Base-by-base conservation (phyloP, 2,113 vertebrate genomes). In the Crotalus viridis region DNA sequence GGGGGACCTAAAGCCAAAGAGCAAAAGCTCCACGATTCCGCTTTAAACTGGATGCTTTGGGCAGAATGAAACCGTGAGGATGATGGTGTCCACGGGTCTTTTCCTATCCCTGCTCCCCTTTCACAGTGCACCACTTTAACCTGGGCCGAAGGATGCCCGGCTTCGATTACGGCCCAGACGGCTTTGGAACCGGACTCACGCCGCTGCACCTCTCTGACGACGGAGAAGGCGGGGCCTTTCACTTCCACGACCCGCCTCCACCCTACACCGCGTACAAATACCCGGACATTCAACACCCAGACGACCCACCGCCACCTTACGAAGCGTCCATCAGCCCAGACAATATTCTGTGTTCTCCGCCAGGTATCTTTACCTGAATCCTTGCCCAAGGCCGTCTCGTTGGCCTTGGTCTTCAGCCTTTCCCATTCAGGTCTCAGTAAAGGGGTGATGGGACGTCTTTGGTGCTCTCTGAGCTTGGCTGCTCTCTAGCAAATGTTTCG, bases 241-340 rank as follows among this genome's bases (percentile, higher is more conserved):
- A 99, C 93, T 99, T 99, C 97, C 99, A 99, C 0, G 99, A 99
- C 96, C 99, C 99, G 0, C 99, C 99, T 0, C 99, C 99, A 0
- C 99, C 99, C 1, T 99, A 99, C 48, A 99, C 98, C 0, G 99
- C 99, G 3, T 99, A 99, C 97, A 99, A 99, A 96, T 99, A 99
- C 94, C 99, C 99, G 0, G 99, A 99, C 95, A 98, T 99, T 91
- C 98, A 98, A 87, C 99, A 99, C 93, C 99, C 99, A 0, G 99
- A 99, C 13, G 99, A 99, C 95, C 99, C 99, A 0, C 99, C 99
- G 0, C 99, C 99, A 3, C 98, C 99, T 0, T 99, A 99, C 0
- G 99, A 99, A 95, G 99, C 99, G 94, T 99, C 99, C 96, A 98
- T 99, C 97, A 98, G 99, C 96, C 98, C 99, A 0, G 98, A 99